Evolutionary conservation across 2,888 invertebrate species (phyloP).

Genomic region (Pharmacophagus antenor): DNA sequence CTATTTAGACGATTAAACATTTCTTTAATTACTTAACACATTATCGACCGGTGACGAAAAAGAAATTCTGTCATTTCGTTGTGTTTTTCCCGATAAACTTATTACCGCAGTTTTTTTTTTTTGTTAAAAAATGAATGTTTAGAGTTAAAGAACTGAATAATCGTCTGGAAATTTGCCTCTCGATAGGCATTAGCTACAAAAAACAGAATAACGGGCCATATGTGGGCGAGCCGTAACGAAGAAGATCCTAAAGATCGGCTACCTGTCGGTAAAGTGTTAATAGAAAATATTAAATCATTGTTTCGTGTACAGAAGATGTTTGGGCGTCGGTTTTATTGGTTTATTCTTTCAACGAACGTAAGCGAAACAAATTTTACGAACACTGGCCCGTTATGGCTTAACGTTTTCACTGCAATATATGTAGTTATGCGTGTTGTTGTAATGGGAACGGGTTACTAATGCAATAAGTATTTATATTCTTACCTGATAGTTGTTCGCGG

Average conservation of each 20-base stretch:
- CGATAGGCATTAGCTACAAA: no score
- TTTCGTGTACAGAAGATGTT: background rate
- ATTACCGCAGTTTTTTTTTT: no score
- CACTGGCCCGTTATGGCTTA: background rate
- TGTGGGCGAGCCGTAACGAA: no score
- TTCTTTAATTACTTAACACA: no score
- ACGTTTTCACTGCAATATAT: conserved; percentile 13
- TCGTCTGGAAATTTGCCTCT: no score
- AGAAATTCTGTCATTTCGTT: no score
- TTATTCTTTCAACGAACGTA: background rate
- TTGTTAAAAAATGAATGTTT: no score
- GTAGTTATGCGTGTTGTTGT: background rate
- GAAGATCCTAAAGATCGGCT: background rate
- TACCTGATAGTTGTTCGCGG: conserved; percentile 62
- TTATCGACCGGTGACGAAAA: no score
- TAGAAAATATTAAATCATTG: background rate
- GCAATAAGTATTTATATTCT: conserved; percentile 17
- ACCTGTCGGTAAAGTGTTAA: background rate
- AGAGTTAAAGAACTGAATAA: no score
- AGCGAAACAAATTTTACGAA: background rate
- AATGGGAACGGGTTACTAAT: conserved; percentile 1
- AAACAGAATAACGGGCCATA: no score
- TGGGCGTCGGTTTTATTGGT: background rate
- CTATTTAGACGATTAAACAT: no score
- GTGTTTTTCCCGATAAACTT: no score